These are phyloP conservation scores for Platysteira castanea DNA, from an alignment of 2,113 vertebrate species.

Conservation along the genomic window DNA sequence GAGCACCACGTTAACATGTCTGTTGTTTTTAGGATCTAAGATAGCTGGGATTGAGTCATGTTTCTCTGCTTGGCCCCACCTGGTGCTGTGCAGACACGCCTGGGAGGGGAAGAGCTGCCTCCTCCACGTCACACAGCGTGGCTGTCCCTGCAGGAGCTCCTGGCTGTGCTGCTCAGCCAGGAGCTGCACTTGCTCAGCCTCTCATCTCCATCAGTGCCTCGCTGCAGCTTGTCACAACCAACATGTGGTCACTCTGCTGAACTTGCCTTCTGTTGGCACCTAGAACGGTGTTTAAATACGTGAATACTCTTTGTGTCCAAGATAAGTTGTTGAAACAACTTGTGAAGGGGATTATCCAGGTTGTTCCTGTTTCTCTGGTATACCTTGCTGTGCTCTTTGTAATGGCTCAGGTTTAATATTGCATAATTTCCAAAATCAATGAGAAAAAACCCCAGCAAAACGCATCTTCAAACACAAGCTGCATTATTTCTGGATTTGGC, in stretches of 20 bases:
- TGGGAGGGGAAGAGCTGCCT: background rate
- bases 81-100: background rate
- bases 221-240: background rate
- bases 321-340: background rate
- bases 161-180: background rate
- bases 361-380: background rate
- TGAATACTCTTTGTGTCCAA: background rate
- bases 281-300: background rate
- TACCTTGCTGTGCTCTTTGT: background rate
- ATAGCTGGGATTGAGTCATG: background rate
- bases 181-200: background rate
- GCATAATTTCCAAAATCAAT: slow-evolving; percentile 17
- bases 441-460: background rate
- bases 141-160: background rate
- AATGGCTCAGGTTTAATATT: slow-evolving; percentile 3
- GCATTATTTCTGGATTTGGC: background rate
- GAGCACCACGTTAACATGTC: background rate
- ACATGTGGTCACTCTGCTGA: fast-evolving
- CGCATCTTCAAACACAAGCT: background rate
- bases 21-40: slow-evolving; percentile 10
- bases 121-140: fast-evolving
- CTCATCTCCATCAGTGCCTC: background rate
- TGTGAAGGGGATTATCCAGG: background rate
- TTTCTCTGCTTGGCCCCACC: background rate
- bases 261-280: background rate